Evolutionary conservation across 2,888 invertebrate species (phyloP).

Genomic region (Sycophila texana): DNA sequence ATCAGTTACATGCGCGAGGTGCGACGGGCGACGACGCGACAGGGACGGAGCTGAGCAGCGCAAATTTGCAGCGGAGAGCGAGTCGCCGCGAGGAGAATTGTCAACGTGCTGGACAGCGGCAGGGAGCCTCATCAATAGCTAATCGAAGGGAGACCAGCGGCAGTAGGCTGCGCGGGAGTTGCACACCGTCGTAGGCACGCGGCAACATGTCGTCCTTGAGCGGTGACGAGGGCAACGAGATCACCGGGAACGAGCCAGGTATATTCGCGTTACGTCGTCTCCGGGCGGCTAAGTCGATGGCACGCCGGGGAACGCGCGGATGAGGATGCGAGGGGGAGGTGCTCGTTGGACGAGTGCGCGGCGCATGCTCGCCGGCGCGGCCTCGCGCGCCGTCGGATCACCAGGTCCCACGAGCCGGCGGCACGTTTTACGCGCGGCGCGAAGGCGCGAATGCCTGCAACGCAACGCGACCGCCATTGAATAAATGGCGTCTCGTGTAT

Average conservation of each 20-base stretch:
- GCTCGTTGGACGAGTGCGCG: not conserved
- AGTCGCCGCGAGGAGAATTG: too few relatives aligned
- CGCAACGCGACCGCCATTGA: conserved; percentile 66
- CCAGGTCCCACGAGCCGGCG: too few relatives aligned
- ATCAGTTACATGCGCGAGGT: too few relatives aligned
- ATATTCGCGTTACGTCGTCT: conserved; percentile 34
- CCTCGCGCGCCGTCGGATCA: too few relatives aligned
- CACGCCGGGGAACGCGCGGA: not conserved
- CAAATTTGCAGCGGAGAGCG: too few relatives aligned
- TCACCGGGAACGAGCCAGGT: conserved; percentile 69
- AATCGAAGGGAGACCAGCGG: too few relatives aligned
- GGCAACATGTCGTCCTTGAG: conserved; percentile 71
- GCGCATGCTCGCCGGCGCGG: too few relatives aligned
- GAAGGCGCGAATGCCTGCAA: conserved; percentile 35
- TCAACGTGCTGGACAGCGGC: too few relatives aligned
- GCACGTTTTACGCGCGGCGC: conserved; percentile 37
- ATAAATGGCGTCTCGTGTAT: conserved; percentile 62
- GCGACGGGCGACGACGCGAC: too few relatives aligned
- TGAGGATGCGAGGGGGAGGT: not conserved
- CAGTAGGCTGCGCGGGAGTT: too few relatives aligned
- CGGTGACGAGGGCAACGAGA: conserved; percentile 70
- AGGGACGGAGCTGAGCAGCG: too few relatives aligned
- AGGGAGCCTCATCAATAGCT: too few relatives aligned
- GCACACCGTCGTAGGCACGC: conserved; percentile 18
- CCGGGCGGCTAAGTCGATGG: not conserved